These are phyloP conservation scores for Bembecia ichneumoniformis DNA, from an alignment of 2,888 invertebrate genomes.

Conservation along the genomic window DNA sequence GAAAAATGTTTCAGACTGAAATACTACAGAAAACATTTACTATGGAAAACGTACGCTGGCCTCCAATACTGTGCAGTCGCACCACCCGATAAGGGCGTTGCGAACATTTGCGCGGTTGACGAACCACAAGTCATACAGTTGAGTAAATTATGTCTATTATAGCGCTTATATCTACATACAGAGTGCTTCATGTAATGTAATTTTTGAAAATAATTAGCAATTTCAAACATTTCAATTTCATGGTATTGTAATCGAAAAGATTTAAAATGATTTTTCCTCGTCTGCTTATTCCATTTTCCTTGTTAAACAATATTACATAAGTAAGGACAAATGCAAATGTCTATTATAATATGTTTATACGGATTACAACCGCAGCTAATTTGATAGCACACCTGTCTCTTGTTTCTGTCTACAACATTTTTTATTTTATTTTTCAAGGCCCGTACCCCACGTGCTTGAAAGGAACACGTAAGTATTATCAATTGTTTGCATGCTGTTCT, in stretches of 20 bases:
- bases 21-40: constrained; percentile 81
- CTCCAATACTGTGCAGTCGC: constrained; percentile 88
- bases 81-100: constrained; percentile 76
- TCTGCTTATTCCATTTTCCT: not conserved
- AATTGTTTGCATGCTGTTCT: not conserved
- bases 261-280: not conserved
- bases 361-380: not conserved
- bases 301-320: not conserved
- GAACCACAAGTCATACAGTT: constrained; percentile 84
- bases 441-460: constrained; percentile 54
- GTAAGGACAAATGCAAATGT: not conserved
- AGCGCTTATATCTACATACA: constrained; percentile 1
- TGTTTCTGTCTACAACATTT: not conserved
- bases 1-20: constrained; percentile 69
- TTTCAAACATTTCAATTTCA: no score
- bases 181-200: not conserved
- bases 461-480: constrained; percentile 26
- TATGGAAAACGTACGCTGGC: constrained; percentile 90
- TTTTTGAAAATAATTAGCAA: no score
- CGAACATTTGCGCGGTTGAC: constrained; percentile 73
- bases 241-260: no score
- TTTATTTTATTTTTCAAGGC: constrained; percentile 32
- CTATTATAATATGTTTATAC: not conserved
- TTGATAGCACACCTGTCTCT: not conserved
- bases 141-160: constrained; percentile 17